phyloP scores from a whole-genome alignment of 1,140 invertebrate genomes.

The Octopus sinensis region DNA sequence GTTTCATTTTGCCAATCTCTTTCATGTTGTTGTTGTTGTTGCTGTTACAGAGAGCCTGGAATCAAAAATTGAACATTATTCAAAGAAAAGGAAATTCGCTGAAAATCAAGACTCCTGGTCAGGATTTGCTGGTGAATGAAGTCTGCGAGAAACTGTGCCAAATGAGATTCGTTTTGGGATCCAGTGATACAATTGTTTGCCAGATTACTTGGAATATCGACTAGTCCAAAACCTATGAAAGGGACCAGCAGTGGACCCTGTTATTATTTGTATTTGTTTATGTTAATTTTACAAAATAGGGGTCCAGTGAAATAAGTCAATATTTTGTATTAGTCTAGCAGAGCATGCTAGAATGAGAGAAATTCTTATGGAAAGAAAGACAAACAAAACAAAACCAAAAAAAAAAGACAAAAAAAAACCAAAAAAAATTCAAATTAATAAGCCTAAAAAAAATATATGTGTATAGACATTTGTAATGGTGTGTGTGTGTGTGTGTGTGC shows the following conservation, averaged over 20 bases:
- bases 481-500: too few relatives aligned
- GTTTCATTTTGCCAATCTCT: too few relatives aligned
- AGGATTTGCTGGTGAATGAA: not conserved
- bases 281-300: constrained; percentile 4
- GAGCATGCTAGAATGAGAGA: not conserved
- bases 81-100: constrained; percentile 60
- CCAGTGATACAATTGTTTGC: not conserved
- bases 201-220: not conserved
- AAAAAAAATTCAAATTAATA: not conserved
- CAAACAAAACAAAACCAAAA: not conserved
- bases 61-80: constrained; percentile 70
- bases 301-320: not conserved
- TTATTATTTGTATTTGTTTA: constrained; percentile 3
- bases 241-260: not conserved
- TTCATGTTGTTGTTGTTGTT: constrained; percentile 15
- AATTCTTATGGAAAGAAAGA: not conserved
- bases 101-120: not conserved
- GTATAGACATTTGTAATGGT: not conserved
- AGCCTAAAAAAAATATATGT: constrained; percentile 3
- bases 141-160: not conserved
- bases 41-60: constrained; percentile 66
- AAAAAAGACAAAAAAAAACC: not conserved
- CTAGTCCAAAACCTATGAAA: not conserved
- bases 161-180: constrained; percentile 13
- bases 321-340: constrained; percentile 1